Base-by-base conservation (phyloP, 92 coral and sea anemone species). In the Zoanthus sansibaricus region DNA sequence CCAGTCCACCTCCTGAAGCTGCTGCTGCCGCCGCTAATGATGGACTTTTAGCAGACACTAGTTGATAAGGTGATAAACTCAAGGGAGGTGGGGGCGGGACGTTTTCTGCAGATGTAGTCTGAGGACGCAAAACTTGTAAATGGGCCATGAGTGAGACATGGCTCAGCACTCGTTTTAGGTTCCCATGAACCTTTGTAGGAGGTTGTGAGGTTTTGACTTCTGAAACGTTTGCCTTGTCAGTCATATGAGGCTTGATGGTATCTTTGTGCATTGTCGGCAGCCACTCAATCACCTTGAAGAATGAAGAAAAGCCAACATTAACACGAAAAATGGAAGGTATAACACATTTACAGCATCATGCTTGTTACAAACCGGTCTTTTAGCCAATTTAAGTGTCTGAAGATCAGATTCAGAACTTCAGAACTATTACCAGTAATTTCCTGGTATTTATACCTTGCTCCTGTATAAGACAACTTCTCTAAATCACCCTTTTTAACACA, bases 1-100 rank as follows among this genome's bases (percentile, higher is more conserved):
- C 97, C 82, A 97, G 85, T 9, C 99, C 99, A 6, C 99, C 99
- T 3, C 99, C 99, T 15, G 99, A 97, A 3, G 99, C 99, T 8
- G 99, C 99, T 0, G 98, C 98, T 1, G 98, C 97, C 13, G 99
- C 99, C 1, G 98, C 98, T 30, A 97, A 91, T 1, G 99, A 97
- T 10, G 98, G 97, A 82, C 91, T 97, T 21, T 93, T 90, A 30
- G 98, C 88, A 45, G 99, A 91, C 17, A 97, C 99, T 64, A 97
- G 87, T 71, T 95, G 97, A 87, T 97, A 97, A 1, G 99, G 96
- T 33, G 98, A 92, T 77, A 97, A 87, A 79, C 99, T 97, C 33
- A 97, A 83, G 6, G 99, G 99, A 46, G 99, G 99, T 80, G 99
- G 99, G 73, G 98, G 94, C 7, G 99, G 98, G 33, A 95, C 91